phyloP scores from a whole-genome alignment of 2,888 invertebrate genomes.

The Ennomos quercinarius region DNA sequence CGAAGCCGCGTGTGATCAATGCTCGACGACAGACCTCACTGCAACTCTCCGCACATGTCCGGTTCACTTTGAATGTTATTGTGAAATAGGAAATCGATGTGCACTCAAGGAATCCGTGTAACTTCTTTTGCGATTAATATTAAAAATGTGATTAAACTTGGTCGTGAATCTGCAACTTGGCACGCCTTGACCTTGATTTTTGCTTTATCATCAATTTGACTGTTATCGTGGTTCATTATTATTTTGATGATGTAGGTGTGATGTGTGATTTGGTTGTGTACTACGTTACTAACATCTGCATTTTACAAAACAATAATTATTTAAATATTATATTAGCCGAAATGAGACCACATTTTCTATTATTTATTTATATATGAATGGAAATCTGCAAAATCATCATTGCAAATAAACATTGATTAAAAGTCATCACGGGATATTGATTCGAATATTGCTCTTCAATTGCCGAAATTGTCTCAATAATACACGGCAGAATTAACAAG shows the following conservation, averaged over 20 bases:
- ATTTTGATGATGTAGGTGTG: no score
- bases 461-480: background rate
- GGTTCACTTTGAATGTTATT: conserved; percentile 16
- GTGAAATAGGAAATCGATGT: conserved; percentile 23
- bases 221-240: background rate
- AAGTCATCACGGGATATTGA: conserved; percentile 39
- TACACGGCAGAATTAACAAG: conserved; percentile 54
- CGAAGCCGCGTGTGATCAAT: conserved; percentile 37
- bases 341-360: no score
- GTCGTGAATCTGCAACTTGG: conserved; percentile 5
- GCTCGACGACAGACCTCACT: conserved; percentile 22
- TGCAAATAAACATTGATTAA: conserved; percentile 16
- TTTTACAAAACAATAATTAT: no score
- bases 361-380: background rate
- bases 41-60: conserved; percentile 23
- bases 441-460: conserved; percentile 45
- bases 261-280: no score
- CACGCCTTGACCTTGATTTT: conserved; percentile 9
- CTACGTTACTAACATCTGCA: no score
- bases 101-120: conserved; percentile 9
- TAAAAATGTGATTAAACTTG: conserved; percentile 3
- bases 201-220: background rate
- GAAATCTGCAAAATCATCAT: background rate
- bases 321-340: no score
- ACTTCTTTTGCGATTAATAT: conserved; percentile 11